Percentiles rank a stretch among this genome's conserved stretches.
Evolutionary conservation across 37 sponge, comb jelly and placozoan species (phyloP).

Genomic region (Diacarnus erythraeanus): DNA sequence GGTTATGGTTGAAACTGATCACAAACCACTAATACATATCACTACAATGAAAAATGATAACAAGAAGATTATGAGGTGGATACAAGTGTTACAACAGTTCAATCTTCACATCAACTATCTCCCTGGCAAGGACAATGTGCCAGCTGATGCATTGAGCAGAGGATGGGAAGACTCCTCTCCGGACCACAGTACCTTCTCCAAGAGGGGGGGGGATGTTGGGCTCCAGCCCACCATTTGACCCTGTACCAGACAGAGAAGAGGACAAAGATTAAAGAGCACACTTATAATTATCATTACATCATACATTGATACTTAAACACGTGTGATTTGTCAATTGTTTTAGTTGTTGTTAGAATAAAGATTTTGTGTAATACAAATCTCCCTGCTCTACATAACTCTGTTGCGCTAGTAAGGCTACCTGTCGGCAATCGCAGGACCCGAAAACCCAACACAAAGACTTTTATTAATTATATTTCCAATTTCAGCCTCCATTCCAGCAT

Average conservation of each 20-base stretch:
- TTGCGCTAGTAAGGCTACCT: neutral
- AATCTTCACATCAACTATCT: neutral
- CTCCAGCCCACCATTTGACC: neutral
- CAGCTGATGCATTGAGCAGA: neutral
- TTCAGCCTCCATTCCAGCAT: conserved; percentile 74
- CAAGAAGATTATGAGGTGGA: neutral
- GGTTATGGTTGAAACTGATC: neutral
- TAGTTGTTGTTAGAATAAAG: neutral
- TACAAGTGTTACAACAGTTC: neutral
- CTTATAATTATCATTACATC: neutral
- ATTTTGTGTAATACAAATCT: neutral
- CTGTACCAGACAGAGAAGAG: neutral
- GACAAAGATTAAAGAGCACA: neutral
- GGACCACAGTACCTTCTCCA: neutral
- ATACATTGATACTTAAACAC: neutral
- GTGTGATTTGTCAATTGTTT: neutral
- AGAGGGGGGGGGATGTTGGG: conserved; percentile 1
- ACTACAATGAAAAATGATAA: neutral
- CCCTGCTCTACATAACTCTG: neutral
- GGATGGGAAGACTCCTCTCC: neutral
- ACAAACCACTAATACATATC: neutral
- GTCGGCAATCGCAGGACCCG: neutral
- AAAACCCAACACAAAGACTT: neutral
- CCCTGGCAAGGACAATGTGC: conserved; percentile 1
- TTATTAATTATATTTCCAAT: neutral